Evolutionary conservation across 2,888 invertebrate species (phyloP).

Genomic region (Lordiphosa andalusiaca): DNA sequence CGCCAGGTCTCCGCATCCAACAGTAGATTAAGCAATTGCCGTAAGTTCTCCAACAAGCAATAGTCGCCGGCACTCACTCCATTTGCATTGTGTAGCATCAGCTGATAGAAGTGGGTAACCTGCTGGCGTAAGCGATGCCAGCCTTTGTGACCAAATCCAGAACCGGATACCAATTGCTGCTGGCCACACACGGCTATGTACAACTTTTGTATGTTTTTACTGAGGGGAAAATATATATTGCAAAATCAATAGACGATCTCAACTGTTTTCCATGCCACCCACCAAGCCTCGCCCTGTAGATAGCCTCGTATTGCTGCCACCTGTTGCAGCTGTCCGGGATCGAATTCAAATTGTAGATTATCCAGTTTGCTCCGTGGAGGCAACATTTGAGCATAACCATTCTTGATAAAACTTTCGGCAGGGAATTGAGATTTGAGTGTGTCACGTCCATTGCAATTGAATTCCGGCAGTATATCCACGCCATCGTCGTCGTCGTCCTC

Average conservation of each 20-base stretch:
- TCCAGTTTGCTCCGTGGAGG: slow-evolving; percentile 31
- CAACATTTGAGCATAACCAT: slow-evolving; percentile 52
- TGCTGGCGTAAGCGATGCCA: slow-evolving; percentile 66
- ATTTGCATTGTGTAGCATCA: slow-evolving; percentile 41
- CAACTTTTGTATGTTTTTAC: slow-evolving; percentile 76
- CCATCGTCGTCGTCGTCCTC: slow-evolving; percentile 15
- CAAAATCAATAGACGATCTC: too few species aligned
- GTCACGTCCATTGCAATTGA: slow-evolving; percentile 77
- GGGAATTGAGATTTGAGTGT: slow-evolving; percentile 58
- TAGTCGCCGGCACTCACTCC: too few species aligned
- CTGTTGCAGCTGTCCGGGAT: slow-evolving; percentile 43
- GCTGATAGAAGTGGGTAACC: slow-evolving; percentile 71
- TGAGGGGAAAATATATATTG: slow-evolving; percentile 21
- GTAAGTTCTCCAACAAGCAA: slow-evolving; percentile 49
- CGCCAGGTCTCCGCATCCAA: slow-evolving; percentile 65
- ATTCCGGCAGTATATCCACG: slow-evolving; percentile 66
- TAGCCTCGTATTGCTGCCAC: slow-evolving; percentile 48
- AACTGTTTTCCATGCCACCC: slow-evolving; percentile 9
- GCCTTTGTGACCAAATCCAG: slow-evolving; percentile 18
- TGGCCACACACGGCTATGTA: slow-evolving; percentile 55
- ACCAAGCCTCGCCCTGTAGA: slow-evolving; percentile 75
- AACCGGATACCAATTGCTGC: slow-evolving; percentile 30
- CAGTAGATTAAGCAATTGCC: slow-evolving; percentile 64
- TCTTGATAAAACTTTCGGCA: slow-evolving; percentile 67
- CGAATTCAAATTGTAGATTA: slow-evolving; percentile 63